Evolutionary conservation across 2,113 vertebrate genomes (phyloP), one percentile per base, ranked within the genome.

Genomic region (Apeltes quadracus): DNA sequence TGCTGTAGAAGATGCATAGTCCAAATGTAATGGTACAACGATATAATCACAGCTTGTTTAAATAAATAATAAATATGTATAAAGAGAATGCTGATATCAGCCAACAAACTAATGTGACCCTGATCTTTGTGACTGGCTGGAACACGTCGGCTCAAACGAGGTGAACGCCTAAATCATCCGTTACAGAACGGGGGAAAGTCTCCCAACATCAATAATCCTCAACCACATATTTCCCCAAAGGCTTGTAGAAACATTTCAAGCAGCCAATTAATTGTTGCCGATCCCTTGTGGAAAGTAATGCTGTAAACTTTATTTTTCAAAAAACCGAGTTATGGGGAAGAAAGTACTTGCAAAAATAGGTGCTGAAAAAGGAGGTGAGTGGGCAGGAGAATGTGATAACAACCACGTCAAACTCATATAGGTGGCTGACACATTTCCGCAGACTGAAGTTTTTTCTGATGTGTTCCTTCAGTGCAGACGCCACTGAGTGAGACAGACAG

Each of bases 361-460:
- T 1, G 44, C 59, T 32, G 23, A 72, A 59, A 65, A 65, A 66
- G 50, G n/a, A 69, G 23, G 15, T n/a, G n/a, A 43, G 38, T 32
- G 61, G 61, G 64, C 46, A 43, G 29, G 38, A 25, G 54, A 62
- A 34, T 10, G 29, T 36, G 34, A 68, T 79, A 61, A 72, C 13
- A 48, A 65, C 20, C 56, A 66, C 44, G 13, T 59, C 51, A 69
- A 48, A 59, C 20, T 36, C 29, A 20, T 53, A 41, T 18, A 68
- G 5, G 23, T 8, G 43, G 36, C 32, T 66, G 65, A 38, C 36
- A 32, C 55, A 61, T 59, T 55, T 46, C 36, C 39, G 53, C 25
- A 59, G 22, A 54, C 39, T 53, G n/a, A 22, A 25, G 29, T 68
- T 55, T 57, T 72, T n/a, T n/a, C 59, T 69, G 27, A 69, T 61